Base-by-base conservation (phyloP, 2,797 vertebrate species). In the Pelodytes ibericus region DNA sequence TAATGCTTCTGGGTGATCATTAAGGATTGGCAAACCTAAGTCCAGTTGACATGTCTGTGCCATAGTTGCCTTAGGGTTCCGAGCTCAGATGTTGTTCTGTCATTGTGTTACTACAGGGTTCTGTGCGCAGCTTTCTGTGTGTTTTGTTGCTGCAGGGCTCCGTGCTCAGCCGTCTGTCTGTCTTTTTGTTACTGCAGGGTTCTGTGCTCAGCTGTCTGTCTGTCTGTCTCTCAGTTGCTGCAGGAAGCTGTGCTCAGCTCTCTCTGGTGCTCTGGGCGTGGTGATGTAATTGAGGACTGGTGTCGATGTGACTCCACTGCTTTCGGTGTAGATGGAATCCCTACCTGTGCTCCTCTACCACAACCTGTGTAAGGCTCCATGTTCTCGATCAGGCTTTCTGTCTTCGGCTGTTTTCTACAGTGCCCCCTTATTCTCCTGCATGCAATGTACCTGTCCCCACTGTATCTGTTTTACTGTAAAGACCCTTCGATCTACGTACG, bases 271-370 rank as follows among this genome's bases (percentile, higher is more conserved):
- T 98, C 96, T 0, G 95, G 95, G 73, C 96, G 94, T 0, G 98
- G 98, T 16, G 96, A 99, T 0, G 98, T 99, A 85, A 99, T 99
- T 0, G 96, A 98, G 78, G 97, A 99, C 86, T 99, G 97, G 97
- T 99, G 98, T 77, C 94, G 98, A 10, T 99, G 98, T 0, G 98
- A 99, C 82, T 97, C 96, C 51, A 95, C 91, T 3, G 95, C 98
- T 36, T 99, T 99, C 0, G 96, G 96, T 44, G 80, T 91, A 0
- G 96, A 99, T 0, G 98, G 98, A 56, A 94, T 99, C 59, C 98
- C 98, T 71, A 96, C 94, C 67, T 99, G 98, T 0, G 98, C 98
- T 0, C 96, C 98, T 10, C 94, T 99, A 58, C 95, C 96, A 0
- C 95, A 96, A 61, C 96, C 97, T 0, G 86, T 92, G 98, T 99